phyloP scores from a whole-genome alignment of 2,113 vertebrate genomes.

The Craseonycteris thonglongyai region DNA sequence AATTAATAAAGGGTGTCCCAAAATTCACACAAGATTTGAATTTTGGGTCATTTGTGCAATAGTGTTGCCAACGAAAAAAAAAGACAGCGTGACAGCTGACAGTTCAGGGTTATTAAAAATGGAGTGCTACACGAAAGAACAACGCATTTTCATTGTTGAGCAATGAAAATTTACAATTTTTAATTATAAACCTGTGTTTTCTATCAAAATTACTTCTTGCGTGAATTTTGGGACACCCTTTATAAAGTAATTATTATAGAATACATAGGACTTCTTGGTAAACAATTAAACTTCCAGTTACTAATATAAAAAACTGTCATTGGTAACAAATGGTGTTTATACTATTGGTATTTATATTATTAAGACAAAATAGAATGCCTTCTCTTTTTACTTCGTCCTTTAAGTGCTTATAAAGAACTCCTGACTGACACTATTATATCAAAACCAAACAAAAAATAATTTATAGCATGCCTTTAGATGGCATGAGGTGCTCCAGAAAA shows the following conservation, averaged over 20 bases:
- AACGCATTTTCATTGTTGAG: too few relatives aligned
- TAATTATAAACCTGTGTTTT: too few relatives aligned
- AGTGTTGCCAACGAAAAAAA: too few relatives aligned
- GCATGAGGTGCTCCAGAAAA: background rate
- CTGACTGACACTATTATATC: background rate
- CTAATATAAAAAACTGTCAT: slow-evolving; percentile 7
- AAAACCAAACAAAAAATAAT: slow-evolving; percentile 26
- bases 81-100: too few relatives aligned
- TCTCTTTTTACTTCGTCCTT: slow-evolving; percentile 16
- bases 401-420: background rate
- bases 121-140: too few relatives aligned
- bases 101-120: too few relatives aligned
- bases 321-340: background rate
- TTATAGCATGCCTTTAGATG: background rate
- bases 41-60: too few relatives aligned
- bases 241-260: slow-evolving; percentile 24
- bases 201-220: too few relatives aligned
- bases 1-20: too few relatives aligned
- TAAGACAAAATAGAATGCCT: slow-evolving; percentile 7
- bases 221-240: too few relatives aligned
- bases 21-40: too few relatives aligned
- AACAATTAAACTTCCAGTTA: background rate
- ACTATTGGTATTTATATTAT: background rate
- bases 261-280: background rate
- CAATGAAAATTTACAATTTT: too few relatives aligned